These are phyloP conservation scores for Hydrophis major DNA, from an alignment of 2,797 vertebrate genomes.

Conservation along the genomic window DNA sequence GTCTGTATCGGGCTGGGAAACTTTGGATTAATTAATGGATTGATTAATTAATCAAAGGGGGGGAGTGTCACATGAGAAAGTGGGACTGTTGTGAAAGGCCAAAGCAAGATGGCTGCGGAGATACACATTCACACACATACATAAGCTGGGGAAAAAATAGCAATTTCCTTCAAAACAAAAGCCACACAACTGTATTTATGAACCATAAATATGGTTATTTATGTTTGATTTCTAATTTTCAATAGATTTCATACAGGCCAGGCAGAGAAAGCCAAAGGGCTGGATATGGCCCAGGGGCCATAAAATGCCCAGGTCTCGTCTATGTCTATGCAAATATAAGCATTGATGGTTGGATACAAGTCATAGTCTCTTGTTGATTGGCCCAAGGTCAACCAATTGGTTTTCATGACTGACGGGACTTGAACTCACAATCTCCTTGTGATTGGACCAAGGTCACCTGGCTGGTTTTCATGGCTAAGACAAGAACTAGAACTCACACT, in stretches of 20 bases:
- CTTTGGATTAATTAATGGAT: neutral
- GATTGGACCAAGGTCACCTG: neutral
- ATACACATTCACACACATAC: neutral
- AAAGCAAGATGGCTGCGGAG: neutral
- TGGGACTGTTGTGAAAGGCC: neutral
- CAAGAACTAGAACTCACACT: rapidly evolving
- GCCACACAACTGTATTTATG: neutral
- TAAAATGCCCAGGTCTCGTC: too few relatives aligned
- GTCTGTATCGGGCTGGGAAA: neutral
- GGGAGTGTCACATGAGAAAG: neutral
- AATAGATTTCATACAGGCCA: neutral
- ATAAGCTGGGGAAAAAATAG: neutral
- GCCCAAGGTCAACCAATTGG: too few relatives aligned
- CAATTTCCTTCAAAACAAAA: neutral
- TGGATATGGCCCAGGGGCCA: neutral
- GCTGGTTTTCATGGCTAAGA: rapidly evolving
- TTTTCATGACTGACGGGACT: neutral
- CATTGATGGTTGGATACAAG: too few relatives aligned
- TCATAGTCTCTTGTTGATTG: too few relatives aligned
- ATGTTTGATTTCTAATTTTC: neutral
- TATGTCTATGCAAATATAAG: too few relatives aligned
- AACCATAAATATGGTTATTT: neutral
- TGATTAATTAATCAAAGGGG: neutral
- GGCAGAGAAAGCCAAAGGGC: neutral
- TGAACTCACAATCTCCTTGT: neutral